Evolutionary conservation across 2,797 vertebrate species (phyloP).

Genomic region (Glyptemys insculpta): DNA sequence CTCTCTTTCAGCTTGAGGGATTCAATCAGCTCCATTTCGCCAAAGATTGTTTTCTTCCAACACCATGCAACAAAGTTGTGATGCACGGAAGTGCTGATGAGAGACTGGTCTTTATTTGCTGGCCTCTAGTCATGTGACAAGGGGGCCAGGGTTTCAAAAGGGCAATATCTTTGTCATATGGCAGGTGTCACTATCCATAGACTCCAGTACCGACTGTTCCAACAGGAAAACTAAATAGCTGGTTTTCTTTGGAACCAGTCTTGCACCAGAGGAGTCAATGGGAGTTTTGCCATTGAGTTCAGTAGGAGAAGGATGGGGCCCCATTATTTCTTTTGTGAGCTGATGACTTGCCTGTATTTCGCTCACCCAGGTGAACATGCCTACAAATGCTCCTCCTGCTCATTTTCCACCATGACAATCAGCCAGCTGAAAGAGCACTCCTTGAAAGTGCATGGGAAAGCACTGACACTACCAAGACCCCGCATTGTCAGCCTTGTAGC

Average conservation of each 20-base stretch:
- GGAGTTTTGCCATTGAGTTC: slow-evolving; percentile 60
- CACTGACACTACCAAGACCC: slow-evolving; percentile 92
- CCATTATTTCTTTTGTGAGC: slow-evolving; percentile 76
- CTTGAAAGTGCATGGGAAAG: slow-evolving; percentile 94
- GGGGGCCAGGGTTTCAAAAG: slow-evolving; percentile 25
- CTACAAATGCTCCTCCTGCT: slow-evolving; percentile 96
- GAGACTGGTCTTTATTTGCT: slow-evolving; percentile 43
- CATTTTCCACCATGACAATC: slow-evolving; percentile 97
- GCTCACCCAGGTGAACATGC: slow-evolving; percentile 92
- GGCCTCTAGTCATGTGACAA: not conserved
- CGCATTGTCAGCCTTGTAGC: slow-evolving; percentile 89
- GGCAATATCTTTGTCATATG: slow-evolving; percentile 7
- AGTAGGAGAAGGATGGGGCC: slow-evolving; percentile 58
- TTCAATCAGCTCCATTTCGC: slow-evolving; percentile 46
- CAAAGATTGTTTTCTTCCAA: slow-evolving; percentile 58
- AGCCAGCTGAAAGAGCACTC: slow-evolving; percentile 98
- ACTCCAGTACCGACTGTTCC: slow-evolving; percentile 10
- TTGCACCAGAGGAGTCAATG: slow-evolving; percentile 25
- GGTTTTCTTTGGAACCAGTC: slow-evolving; percentile 59
- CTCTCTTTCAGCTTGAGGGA: not conserved
- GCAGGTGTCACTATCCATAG: not conserved
- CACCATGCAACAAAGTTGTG: slow-evolving; percentile 8
- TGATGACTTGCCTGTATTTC: slow-evolving; percentile 77
- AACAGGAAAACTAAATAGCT: not conserved
- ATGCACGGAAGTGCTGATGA: slow-evolving; percentile 21